Conservation (phyloP, 2,888 invertebrate genomes). For the Dryobota labecula region DNA sequence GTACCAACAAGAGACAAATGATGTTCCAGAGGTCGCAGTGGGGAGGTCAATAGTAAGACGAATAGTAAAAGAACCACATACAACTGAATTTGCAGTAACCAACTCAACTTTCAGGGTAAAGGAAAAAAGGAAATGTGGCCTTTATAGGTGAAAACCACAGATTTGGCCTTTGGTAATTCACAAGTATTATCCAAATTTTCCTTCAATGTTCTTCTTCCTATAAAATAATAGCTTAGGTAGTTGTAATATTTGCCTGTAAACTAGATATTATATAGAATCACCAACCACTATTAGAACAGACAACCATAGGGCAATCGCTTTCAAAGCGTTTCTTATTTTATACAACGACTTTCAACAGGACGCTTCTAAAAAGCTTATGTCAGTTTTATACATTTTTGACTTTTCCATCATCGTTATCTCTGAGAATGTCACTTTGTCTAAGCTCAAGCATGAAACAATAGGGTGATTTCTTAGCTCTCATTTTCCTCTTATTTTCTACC, state of each 20-base stretch:
- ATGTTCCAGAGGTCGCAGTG: too few relatives aligned
- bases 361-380: neutral
- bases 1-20: neutral
- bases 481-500: neutral
- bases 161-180: neutral
- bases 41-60: neutral
- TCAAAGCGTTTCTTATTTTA: neutral
- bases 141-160: neutral
- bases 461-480: neutral
- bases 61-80: neutral
- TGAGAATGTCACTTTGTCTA: neutral
- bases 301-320: too few relatives aligned
- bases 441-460: neutral
- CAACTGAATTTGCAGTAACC: neutral
- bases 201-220: neutral
- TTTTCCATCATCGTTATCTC: neutral
- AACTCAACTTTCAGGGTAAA: neutral
- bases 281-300: neutral
- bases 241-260: neutral
- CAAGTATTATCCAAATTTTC: neutral
- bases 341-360: too few relatives aligned
- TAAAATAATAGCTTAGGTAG: neutral
- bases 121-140: neutral
- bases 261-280: neutral
- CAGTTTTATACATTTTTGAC: neutral